Percentiles rank a stretch among this genome's conserved stretches.
phyloP scores from a whole-genome alignment of 2,797 vertebrate genomes.

The Gymnodraco acuticeps region DNA sequence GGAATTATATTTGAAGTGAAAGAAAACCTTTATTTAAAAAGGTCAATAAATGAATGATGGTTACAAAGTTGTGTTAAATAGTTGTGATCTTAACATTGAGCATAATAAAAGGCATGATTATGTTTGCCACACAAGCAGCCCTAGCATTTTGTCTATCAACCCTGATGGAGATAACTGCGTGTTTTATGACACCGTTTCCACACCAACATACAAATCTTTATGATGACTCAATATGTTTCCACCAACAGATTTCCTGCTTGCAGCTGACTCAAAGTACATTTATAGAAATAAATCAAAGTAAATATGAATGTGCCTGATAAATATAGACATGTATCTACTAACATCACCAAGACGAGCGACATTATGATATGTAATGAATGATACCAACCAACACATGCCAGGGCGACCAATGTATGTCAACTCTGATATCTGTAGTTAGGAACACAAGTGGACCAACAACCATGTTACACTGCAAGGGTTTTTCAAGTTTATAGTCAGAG shows the following conservation, averaged over 20 bases:
- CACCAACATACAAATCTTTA: not conserved
- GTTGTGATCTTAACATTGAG: too few species aligned
- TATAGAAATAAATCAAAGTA: not conserved
- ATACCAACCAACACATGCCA: not conserved
- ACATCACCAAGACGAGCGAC: not conserved
- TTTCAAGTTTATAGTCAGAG: not conserved
- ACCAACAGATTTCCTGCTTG: not conserved
- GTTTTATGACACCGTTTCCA: not conserved
- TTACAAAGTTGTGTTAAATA: too few species aligned
- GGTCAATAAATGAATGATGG: too few species aligned
- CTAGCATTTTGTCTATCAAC: too few species aligned
- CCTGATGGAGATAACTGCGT: not conserved
- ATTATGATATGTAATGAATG: not conserved
- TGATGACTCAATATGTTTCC: not conserved
- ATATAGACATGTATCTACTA: not conserved
- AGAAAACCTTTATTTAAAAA: too few species aligned
- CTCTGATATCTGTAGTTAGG: not conserved
- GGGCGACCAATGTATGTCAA: not conserved
- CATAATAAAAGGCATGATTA: too few species aligned
- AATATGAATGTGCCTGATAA: not conserved
- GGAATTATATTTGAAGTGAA: too few species aligned
- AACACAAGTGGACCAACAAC: not conserved
- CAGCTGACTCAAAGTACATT: constrained; percentile 6
- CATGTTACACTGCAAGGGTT: not conserved
- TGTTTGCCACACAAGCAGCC: too few species aligned